Conservation (phyloP, 1,140 invertebrate species). For the Ceratosolen solmsi region DNA sequence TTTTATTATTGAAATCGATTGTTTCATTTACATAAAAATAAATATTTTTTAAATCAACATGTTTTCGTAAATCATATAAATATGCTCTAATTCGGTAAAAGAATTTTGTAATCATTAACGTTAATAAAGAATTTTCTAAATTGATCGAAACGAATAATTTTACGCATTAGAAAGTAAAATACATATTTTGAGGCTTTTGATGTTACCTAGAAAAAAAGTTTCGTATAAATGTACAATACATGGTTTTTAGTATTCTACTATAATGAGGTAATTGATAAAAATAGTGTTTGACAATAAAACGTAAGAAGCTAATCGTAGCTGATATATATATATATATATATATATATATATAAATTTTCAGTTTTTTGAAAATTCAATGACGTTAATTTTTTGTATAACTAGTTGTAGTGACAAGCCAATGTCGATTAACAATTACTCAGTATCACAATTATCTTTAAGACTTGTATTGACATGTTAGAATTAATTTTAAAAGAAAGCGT, state of each 20-base stretch:
- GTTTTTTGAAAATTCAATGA: neutral
- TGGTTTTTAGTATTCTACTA: neutral
- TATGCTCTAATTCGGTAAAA: too few species aligned
- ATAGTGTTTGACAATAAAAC: conserved; percentile 24
- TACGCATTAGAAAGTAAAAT: neutral
- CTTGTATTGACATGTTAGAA: neutral
- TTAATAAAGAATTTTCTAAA: too few species aligned
- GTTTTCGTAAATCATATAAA: too few species aligned
- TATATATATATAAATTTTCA: neutral
- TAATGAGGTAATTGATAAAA: neutral
- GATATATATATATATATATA: neutral
- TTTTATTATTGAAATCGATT: too few species aligned
- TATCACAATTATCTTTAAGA: conserved; percentile 30
- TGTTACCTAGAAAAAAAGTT: neutral
- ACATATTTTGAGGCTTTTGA: neutral
- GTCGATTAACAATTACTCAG: conserved; percentile 21
- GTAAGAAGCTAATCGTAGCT: neutral
- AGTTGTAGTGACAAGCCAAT: neutral
- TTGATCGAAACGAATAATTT: neutral
- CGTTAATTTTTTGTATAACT: conserved; percentile 4
- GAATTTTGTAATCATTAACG: too few species aligned
- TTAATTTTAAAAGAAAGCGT: conserved; percentile 33
- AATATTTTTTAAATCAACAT: too few species aligned
- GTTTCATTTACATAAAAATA: too few species aligned
- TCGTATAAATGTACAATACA: conserved; percentile 13